These are phyloP conservation scores for Chaunax sp. DNA, from an alignment of 2,797 vertebrate species.

Conservation along the genomic window DNA sequence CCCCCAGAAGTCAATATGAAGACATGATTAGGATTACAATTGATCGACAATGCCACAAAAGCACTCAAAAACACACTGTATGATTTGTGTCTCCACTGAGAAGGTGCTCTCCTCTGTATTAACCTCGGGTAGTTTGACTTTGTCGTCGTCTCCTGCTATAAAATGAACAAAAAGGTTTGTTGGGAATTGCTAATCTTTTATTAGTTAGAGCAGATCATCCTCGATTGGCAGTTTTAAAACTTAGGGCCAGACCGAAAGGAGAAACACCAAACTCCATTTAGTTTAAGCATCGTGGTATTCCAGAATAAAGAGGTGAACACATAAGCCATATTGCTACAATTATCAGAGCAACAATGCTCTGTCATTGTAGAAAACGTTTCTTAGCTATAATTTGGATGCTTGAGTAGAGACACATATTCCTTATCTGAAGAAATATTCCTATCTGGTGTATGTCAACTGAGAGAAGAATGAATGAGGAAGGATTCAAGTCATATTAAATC, in stretches of 20 bases:
- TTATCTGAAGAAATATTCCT: constrained; percentile 36
- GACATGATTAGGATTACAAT: constrained; percentile 19
- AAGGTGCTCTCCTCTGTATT: not conserved
- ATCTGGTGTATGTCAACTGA: constrained; percentile 29
- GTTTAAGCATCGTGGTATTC: constrained; percentile 13
- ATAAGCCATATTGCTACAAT: constrained; percentile 4
- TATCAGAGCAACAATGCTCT: constrained; percentile 4
- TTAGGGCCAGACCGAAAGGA: constrained; percentile 23
- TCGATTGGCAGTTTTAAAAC: constrained; percentile 13
- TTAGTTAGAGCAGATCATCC: not conserved
- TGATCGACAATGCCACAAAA: constrained; percentile 42
- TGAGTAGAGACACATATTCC: constrained; percentile 10
- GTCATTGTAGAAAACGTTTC: constrained; percentile 13
- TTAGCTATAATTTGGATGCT: constrained; percentile 31
- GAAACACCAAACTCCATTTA: constrained; percentile 5
- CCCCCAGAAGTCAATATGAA: constrained; percentile 27
- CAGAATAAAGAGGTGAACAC: constrained; percentile 14
- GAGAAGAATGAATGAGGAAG: constrained; percentile 32
- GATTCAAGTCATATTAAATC: constrained; percentile 59
- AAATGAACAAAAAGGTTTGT: constrained; percentile 10
- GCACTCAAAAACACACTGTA: constrained; percentile 31
- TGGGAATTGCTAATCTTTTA: not conserved
- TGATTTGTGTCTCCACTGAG: constrained; percentile 8
- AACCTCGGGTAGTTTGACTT: constrained; percentile 3
- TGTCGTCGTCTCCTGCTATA: constrained; percentile 1